Conservation (phyloP, 2,113 vertebrate genomes). For the Ptyas mucosa region DNA sequence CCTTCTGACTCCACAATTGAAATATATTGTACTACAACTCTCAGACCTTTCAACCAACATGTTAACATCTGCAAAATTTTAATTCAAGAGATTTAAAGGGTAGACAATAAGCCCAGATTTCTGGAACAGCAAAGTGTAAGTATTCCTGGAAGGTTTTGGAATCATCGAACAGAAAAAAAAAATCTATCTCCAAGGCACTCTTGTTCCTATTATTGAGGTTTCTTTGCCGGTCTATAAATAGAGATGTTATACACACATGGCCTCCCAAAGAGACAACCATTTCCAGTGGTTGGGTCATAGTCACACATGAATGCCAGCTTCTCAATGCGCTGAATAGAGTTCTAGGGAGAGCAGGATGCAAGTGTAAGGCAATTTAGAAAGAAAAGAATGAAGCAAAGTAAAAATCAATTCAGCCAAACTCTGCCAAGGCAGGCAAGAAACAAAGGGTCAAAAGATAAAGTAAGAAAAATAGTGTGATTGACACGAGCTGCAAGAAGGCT, state of each 20-base stretch:
- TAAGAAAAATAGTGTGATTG: slow-evolving; percentile 49
- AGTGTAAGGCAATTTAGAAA: slow-evolving; percentile 24
- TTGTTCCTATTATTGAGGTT: slow-evolving; percentile 11
- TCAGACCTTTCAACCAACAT: background rate
- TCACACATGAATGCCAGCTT: slow-evolving; percentile 23
- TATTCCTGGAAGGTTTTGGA: background rate
- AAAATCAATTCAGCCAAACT: slow-evolving; percentile 55
- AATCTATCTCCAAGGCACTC: background rate
- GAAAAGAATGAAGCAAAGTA: slow-evolving; percentile 40
- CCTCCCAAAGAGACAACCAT: slow-evolving; percentile 24
- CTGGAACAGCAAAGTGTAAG: background rate
- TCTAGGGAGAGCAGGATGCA: slow-evolving; percentile 43
- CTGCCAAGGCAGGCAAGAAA: slow-evolving; percentile 47
- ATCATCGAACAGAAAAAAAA: background rate
- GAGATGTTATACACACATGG: slow-evolving; percentile 23
- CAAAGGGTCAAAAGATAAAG: slow-evolving; percentile 62
- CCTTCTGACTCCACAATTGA: background rate
- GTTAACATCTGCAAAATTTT: background rate
- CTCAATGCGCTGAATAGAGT: slow-evolving; percentile 21
- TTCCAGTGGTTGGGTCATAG: background rate
- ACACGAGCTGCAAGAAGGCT: slow-evolving; percentile 33
- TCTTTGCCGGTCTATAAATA: slow-evolving; percentile 7
- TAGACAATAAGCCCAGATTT: background rate
- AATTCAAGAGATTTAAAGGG: background rate
- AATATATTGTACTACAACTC: background rate